These are phyloP conservation scores for Stegodyphus mimosarum DNA, from an alignment of 1,140 invertebrate species.

Conservation along the genomic window DNA sequence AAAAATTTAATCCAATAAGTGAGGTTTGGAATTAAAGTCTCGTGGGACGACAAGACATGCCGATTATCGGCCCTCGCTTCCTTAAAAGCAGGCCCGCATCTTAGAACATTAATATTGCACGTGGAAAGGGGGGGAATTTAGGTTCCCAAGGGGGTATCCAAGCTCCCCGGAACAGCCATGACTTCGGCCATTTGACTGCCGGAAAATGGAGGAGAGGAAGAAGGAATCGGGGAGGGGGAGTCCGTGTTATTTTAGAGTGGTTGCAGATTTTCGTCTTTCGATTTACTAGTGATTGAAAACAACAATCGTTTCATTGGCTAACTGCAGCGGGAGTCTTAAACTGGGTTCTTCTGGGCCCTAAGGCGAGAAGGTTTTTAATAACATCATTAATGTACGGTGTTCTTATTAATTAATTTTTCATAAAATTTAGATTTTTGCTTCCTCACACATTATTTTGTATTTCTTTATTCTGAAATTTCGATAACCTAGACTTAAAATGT, in stretches of 20 bases:
- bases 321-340: not conserved
- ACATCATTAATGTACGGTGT: not conserved
- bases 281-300: not conserved
- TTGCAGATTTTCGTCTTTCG: not conserved
- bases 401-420: not conserved
- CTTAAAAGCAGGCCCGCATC: slow-evolving; percentile 2
- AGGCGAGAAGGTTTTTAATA: not conserved
- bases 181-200: slow-evolving; percentile 18
- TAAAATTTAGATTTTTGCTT: not conserved
- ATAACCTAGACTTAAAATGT: no score
- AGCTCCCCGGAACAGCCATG: not conserved
- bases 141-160: not conserved
- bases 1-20: slow-evolving; percentile 46
- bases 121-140: not conserved
- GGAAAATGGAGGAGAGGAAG: no score
- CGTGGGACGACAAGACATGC: not conserved
- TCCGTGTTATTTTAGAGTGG: not conserved
- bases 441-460: not conserved
- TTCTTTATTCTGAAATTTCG: no score
- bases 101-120: slow-evolving; percentile 36
- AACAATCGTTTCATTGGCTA: not conserved
- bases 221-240: not conserved
- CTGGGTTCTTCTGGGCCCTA: not conserved
- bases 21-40: slow-evolving; percentile 15
- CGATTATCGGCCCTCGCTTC: not conserved